phyloP scores from a whole-genome alignment of 2,113 vertebrate genomes.

The Vireo altiloquus region DNA sequence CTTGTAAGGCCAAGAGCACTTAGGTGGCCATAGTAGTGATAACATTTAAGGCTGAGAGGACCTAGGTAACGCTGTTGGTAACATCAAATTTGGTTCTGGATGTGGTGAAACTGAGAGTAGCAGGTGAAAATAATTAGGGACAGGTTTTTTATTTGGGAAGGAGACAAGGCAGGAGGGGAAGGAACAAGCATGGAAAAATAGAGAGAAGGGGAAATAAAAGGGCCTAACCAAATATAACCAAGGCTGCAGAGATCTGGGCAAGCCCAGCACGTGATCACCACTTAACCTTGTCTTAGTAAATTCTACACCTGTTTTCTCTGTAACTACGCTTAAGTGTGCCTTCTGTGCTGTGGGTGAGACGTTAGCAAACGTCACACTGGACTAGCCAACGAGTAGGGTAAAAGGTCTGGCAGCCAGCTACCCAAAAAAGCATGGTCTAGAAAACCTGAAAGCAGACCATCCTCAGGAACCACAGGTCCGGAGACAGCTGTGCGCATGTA shows the following conservation, averaged over 20 bases:
- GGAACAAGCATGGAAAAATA: background rate
- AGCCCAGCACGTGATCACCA: background rate
- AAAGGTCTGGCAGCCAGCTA: background rate
- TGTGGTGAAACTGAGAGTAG: background rate
- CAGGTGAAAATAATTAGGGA: background rate
- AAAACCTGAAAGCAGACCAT: background rate
- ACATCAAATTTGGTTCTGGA: background rate
- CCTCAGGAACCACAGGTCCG: background rate
- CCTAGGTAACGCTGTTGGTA: background rate
- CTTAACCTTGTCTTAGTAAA: background rate
- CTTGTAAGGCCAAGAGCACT: background rate
- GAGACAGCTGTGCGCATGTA: background rate
- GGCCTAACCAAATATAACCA: background rate
- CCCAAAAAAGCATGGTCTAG: background rate
- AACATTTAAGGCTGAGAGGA: background rate
- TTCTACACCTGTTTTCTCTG: background rate
- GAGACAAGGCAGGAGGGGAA: accelerated
- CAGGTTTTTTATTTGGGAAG: background rate
- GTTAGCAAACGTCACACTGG: background rate
- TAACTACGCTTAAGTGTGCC: background rate
- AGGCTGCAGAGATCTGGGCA: background rate
- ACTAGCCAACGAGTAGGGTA: background rate
- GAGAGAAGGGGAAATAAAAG: background rate
- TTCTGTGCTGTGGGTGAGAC: background rate
- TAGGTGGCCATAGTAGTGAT: background rate